phyloP scores from a whole-genome alignment of 1,140 invertebrate genomes.

The Aleiodes sp. region DNA sequence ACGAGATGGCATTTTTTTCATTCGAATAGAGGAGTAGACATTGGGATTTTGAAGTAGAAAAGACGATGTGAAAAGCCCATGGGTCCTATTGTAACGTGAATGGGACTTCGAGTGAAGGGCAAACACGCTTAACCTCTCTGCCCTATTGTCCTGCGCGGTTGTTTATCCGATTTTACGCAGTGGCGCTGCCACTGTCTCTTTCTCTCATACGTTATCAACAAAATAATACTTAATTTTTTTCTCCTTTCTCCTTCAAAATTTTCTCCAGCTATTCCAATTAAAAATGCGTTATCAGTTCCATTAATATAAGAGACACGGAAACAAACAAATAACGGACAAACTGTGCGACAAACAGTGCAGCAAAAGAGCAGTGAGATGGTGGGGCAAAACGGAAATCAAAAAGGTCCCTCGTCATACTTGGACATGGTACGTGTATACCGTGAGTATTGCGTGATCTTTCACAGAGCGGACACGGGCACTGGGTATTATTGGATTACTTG shows the following conservation, averaged over 20 bases:
- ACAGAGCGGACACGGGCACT: conserved; percentile 24
- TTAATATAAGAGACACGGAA: not conserved
- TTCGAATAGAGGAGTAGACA: not conserved
- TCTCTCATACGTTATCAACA: conserved; percentile 23
- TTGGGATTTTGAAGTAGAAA: conserved; percentile 31
- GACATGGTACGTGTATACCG: not conserved
- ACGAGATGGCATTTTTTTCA: not conserved
- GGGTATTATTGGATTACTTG: conserved; percentile 53
- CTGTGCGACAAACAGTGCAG: not conserved
- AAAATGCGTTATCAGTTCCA: not conserved
- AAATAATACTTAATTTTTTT: not conserved
- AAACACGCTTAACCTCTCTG: conserved; percentile 64
- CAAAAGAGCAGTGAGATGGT: too few species aligned
- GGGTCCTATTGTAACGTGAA: conserved; percentile 58
- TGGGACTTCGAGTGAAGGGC: conserved; percentile 62
- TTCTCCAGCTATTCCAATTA: too few species aligned
- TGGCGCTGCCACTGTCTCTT: conserved; percentile 32
- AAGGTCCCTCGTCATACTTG: not conserved
- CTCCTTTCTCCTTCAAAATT: too few species aligned
- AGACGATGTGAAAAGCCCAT: conserved; percentile 54
- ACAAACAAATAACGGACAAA: not conserved
- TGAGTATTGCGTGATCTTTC: conserved; percentile 19
- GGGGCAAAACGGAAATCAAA: not conserved
- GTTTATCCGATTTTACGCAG: conserved; percentile 61
- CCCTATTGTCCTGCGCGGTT: conserved; percentile 53